Conservation (phyloP, 2,113 vertebrate species). For the Pavo muticus region DNA sequence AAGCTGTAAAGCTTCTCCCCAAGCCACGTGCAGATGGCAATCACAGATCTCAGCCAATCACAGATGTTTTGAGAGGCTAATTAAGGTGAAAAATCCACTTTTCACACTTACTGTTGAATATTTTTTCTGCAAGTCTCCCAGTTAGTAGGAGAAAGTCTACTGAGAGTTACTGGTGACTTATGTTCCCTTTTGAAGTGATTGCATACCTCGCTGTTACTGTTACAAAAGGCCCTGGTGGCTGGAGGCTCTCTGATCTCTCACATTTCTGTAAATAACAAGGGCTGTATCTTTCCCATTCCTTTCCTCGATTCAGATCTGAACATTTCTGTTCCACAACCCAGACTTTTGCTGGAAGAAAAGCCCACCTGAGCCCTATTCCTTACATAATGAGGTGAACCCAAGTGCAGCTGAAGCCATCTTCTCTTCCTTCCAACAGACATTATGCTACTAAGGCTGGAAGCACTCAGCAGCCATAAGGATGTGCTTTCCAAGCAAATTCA, state of each 20-base stretch:
- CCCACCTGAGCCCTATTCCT: background rate
- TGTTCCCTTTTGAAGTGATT: background rate
- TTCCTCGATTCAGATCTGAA: background rate
- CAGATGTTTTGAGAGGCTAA: background rate
- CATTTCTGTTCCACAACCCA: background rate
- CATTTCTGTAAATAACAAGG: background rate
- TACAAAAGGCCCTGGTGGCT: background rate
- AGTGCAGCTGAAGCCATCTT: background rate
- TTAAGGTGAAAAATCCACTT: background rate
- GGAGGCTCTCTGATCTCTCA: background rate
- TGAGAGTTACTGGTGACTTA: background rate
- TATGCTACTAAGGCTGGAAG: background rate
- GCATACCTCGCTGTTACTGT: background rate
- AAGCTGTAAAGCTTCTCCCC: background rate
- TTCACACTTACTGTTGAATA: background rate
- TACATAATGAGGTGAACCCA: accelerated
- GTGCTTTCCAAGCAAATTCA: background rate
- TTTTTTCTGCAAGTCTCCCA: background rate
- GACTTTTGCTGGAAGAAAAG: background rate
- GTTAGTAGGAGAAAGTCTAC: background rate
- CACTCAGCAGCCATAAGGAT: background rate
- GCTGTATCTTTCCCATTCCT: accelerated
- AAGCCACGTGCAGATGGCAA: background rate
- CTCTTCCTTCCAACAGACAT: background rate
- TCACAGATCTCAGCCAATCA: background rate